phyloP scores from a whole-genome alignment of 1,140 invertebrate genomes.

The Drosophila sp. region DNA sequence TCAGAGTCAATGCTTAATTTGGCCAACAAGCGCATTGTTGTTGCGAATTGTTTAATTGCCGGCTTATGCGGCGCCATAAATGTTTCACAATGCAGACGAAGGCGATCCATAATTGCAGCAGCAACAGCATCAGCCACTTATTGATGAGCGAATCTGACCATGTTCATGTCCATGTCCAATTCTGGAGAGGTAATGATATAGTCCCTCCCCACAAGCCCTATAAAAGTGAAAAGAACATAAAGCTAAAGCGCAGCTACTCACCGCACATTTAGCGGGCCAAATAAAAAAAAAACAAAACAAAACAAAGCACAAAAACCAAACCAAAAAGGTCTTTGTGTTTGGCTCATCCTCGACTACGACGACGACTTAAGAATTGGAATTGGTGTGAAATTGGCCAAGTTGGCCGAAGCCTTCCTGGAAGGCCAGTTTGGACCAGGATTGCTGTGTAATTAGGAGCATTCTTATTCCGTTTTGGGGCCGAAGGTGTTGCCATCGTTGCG shows the following conservation, averaged over 20 bases:
- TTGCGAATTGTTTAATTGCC: conserved; percentile 78
- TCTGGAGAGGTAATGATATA: conserved; percentile 60
- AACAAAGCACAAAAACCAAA: neutral
- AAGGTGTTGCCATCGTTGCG: conserved; percentile 34
- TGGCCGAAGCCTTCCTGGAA: conserved; percentile 58
- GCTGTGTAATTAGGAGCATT: conserved; percentile 62
- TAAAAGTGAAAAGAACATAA: conserved; percentile 70
- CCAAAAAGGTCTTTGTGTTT: neutral
- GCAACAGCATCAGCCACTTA: conserved; percentile 35
- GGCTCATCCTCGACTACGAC: conserved; percentile 26
- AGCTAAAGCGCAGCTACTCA: conserved; percentile 34
- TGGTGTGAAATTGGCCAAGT: conserved; percentile 74
- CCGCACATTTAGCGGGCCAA: conserved; percentile 40
- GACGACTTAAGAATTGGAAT: conserved; percentile 41
- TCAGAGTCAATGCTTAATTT: conserved; percentile 57
- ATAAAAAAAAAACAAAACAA: conserved; percentile 4
- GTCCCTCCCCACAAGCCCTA: conserved; percentile 27
- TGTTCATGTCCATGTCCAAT: conserved; percentile 41
- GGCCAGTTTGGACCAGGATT: conserved; percentile 11
- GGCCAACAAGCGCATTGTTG: conserved; percentile 69
- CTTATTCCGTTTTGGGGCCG: conserved; percentile 11
- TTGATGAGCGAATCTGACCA: conserved; percentile 45
- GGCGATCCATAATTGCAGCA: conserved; percentile 50
- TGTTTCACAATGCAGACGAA: conserved; percentile 60
- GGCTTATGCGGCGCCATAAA: conserved; percentile 77